Conservation (phyloP, 2,113 vertebrate species). For the sheep (Ovis aries) region ARS-UI_Ramb_v3.0 NC_056059.1:12143001-12143500, state of each 20-base stretch:
- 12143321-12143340: background rate
- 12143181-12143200: background rate
- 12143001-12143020: background rate
- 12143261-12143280: background rate
- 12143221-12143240: background rate
- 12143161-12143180: background rate
- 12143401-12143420: background rate
- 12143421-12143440: background rate
- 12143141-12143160: background rate
- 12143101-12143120: background rate
- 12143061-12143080: background rate
- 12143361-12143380: background rate
- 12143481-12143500: background rate
- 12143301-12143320: background rate
- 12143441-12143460: background rate
- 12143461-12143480: background rate
- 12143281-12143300: background rate
- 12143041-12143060: background rate
- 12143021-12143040: background rate
- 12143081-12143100: background rate
- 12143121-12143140: background rate
- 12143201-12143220: background rate
- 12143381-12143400: background rate
- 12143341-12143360: background rate
- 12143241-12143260: no score